Conservation (phyloP, 1,140 invertebrate species). For the Phocides pigmalion region DNA sequence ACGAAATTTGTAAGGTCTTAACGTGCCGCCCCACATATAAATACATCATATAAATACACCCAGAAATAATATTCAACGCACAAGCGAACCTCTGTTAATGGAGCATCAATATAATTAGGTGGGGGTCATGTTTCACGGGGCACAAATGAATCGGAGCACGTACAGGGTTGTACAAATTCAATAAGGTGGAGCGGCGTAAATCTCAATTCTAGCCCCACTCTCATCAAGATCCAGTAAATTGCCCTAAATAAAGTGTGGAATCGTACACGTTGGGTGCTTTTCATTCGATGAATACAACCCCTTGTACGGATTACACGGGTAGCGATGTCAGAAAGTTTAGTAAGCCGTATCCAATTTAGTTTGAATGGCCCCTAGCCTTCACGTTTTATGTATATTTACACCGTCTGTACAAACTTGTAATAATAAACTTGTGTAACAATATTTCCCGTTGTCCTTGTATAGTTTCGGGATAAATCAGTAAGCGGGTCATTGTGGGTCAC, state of each 20-base stretch:
- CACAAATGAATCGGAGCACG: conserved; percentile 33
- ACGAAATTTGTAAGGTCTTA: too few species aligned
- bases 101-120: conserved; percentile 23
- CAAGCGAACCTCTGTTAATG: background rate
- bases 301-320: conserved; percentile 25
- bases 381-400: background rate
- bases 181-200: conserved; percentile 58
- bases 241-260: conserved; percentile 49
- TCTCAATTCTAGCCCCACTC: conserved; percentile 53
- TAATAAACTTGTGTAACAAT: background rate
- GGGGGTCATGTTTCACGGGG: conserved; percentile 3
- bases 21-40: too few species aligned
- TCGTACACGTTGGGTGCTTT: conserved; percentile 36
- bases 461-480: too few species aligned
- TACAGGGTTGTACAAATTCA: conserved; percentile 54
- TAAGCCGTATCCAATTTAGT: conserved; percentile 36
- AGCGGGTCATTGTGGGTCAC: too few species aligned
- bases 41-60: too few species aligned
- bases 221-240: conserved; percentile 57
- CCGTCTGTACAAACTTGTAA: background rate
- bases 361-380: conserved; percentile 7
- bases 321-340: conserved; percentile 17
- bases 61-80: background rate
- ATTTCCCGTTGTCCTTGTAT: too few species aligned
- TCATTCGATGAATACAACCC: conserved; percentile 29